Base-by-base conservation (phyloP, 2,888 invertebrate species). In the Adelphocoris suturalis region DNA sequence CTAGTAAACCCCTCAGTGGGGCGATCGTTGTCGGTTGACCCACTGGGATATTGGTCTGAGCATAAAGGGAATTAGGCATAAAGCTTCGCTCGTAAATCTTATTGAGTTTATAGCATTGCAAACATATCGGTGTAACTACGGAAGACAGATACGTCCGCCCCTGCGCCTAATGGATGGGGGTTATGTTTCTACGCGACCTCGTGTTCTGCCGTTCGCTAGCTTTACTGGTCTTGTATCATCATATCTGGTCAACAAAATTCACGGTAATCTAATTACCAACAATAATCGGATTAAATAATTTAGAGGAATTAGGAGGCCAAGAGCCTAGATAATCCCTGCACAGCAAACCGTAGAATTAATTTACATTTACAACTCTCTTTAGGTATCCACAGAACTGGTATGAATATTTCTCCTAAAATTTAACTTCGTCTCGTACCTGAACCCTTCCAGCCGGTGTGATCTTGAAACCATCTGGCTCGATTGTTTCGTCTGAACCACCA, bases 61-160 rank as follows among this genome's bases (percentile, higher is more conserved):
- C 78, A 47, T 78, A 47, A 52, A 82, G 82, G 82, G 82, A 82
- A 82, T 82, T 82, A 82, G 52, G 82, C 82, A 82, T 82, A 82
- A 82, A 82, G 82, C 82, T 23, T 82, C 48, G 47, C n/a, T 19
- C 82, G 82, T 82, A 82, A 82, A 82, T 82, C 82, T 82, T 52
- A 82, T 82, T 82, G 82, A 48, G 82, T 82, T 82, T 82, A 82
- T 82, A 19, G 23, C 19, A 23, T 82, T 52, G 82, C 82, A 47
- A 82, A 82, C 82, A 82, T 82, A 52, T 52, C 82, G 52, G 82
- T 82, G 47, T 82, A 82, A 82, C 82, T 82, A 82, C 23, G 52
- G 52, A 4, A 7, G 82, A 82, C 82, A 52, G 55, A 82, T 52
- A 82, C 82, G 82, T 82, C 52, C 82, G 19, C 52, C 52, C 13